These are phyloP conservation scores for Corythaeola cristata DNA, from an alignment of 2,113 vertebrate species.

Conservation along the genomic window DNA sequence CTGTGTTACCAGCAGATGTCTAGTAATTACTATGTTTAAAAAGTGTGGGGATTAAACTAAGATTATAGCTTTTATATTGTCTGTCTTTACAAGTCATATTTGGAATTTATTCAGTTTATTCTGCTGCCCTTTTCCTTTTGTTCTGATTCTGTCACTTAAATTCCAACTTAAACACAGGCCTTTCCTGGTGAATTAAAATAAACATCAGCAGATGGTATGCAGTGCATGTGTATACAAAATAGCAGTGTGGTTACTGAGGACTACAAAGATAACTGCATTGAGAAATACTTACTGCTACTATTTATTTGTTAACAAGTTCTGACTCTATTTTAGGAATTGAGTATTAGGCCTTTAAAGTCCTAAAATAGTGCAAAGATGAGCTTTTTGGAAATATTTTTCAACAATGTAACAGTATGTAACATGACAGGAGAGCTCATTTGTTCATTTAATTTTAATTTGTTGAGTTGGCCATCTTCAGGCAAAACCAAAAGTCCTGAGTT, in stretches of 20 bases:
- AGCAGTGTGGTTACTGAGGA: slow-evolving; percentile 22
- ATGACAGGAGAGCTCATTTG: not conserved
- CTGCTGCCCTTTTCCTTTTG: slow-evolving; percentile 76
- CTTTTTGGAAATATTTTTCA: not conserved
- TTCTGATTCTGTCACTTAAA: slow-evolving; percentile 76
- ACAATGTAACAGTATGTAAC: not conserved
- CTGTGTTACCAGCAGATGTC: slow-evolving; percentile 80
- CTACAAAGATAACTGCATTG: slow-evolving; percentile 29
- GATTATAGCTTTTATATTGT: slow-evolving; percentile 83
- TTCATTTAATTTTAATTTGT: not conserved
- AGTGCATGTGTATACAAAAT: slow-evolving; percentile 65
- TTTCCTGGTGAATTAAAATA: slow-evolving; percentile 76
- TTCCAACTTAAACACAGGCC: slow-evolving; percentile 73
- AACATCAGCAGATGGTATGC: slow-evolving; percentile 75
- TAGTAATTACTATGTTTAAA: slow-evolving; percentile 83
- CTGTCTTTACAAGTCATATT: slow-evolving; percentile 80
- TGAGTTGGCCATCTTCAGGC: not conserved
- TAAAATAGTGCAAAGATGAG: not conserved
- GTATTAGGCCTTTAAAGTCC: not conserved
- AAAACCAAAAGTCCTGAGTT: not conserved
- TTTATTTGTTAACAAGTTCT: slow-evolving; percentile 37
- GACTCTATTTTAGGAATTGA: not conserved
- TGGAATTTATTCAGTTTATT: slow-evolving; percentile 79
- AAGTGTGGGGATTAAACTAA: slow-evolving; percentile 75
- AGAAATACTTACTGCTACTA: slow-evolving; percentile 14